Evolutionary conservation across 2,888 invertebrate species (phyloP), one percentile per base, ranked within the genome.

Genomic region (Eupithecia centaureata): DNA sequence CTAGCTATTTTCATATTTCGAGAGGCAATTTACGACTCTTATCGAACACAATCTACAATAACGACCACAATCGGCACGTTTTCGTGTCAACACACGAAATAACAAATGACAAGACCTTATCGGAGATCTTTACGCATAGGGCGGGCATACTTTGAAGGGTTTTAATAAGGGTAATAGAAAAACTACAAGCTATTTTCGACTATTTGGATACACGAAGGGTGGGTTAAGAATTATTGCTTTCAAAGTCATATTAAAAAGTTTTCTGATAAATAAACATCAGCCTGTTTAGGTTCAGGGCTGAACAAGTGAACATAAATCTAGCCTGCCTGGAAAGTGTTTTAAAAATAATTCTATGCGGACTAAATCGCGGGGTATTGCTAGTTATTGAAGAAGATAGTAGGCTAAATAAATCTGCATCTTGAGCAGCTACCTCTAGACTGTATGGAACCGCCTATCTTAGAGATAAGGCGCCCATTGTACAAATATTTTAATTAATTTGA

Each of bases 21-120:
- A 78, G 73, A 75, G 75, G 67, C 73, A 68, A 65, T 66, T 65
- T 71, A 71, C 68, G 61, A 61, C 61, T 30, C 61, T 64, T 85
- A 88, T 88, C 87, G 71, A 67, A 83, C 90, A 86, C 89, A 78
- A 89, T 90, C 89, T 71, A 63, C 71, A 47, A 71, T 87, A 89
- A 90, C 88, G 79, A 82, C 84, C 47, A 83, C 79, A 86, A 90
- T 91, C 89, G 87, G 86, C 86, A 84, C 81, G 80, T 86, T 89
- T 87, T 83, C 89, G 78, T 87, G 90, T 91, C 91, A 90, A 90
- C 91, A 84, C 82, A 83, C 75, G 79, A 84, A 66, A 61, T 88
- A 89, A 91, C 87, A 89, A 91, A 92, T 88, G 91, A 91, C 90
- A 91, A 63, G 54, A 73, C 51, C 67, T 77, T 90, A 90, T 90